Conservation (phyloP, 2,113 vertebrate species). For the Plestiodon gilberti region DNA sequence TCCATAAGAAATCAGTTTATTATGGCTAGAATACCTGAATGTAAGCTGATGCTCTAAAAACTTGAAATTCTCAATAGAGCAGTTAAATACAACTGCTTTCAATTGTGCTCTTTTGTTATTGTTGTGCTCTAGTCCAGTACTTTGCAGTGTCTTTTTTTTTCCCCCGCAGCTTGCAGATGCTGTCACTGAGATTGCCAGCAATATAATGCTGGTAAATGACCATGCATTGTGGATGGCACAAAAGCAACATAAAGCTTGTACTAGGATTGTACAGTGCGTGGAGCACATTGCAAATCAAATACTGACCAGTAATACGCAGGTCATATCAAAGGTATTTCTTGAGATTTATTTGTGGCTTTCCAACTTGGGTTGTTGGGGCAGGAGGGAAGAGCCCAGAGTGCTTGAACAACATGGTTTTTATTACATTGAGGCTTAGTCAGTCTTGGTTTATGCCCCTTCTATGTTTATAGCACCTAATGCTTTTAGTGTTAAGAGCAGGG, state of each 20-base stretch:
- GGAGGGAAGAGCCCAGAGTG: not conserved
- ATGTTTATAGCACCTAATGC: not conserved
- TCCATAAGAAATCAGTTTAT: conserved; percentile 6
- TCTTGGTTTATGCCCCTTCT: not conserved
- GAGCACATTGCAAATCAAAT: conserved; percentile 82
- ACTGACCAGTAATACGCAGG: conserved; percentile 74
- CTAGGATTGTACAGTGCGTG: conserved; percentile 87
- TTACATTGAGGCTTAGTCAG: not conserved
- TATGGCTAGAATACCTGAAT: not conserved
- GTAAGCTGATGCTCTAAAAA: not conserved
- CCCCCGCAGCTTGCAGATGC: conserved; percentile 80
- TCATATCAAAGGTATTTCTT: conserved; percentile 85
- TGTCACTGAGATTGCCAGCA: conserved; percentile 87
- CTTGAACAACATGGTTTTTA: not conserved
- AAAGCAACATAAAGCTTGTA: conserved; percentile 87
- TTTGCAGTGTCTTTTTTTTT: accelerated
- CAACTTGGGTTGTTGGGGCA: not conserved
- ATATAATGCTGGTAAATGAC: conserved; percentile 90
- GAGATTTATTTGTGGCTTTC: conserved; percentile 25
- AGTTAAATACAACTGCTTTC: not conserved
- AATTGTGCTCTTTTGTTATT: not conserved
- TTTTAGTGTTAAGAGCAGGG: not conserved
- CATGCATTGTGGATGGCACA: conserved; percentile 91
- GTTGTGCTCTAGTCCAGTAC: not conserved
- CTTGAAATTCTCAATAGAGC: not conserved